phyloP scores from a whole-genome alignment of 1,140 invertebrate species.

The Oryctes rhinoceros region DNA sequence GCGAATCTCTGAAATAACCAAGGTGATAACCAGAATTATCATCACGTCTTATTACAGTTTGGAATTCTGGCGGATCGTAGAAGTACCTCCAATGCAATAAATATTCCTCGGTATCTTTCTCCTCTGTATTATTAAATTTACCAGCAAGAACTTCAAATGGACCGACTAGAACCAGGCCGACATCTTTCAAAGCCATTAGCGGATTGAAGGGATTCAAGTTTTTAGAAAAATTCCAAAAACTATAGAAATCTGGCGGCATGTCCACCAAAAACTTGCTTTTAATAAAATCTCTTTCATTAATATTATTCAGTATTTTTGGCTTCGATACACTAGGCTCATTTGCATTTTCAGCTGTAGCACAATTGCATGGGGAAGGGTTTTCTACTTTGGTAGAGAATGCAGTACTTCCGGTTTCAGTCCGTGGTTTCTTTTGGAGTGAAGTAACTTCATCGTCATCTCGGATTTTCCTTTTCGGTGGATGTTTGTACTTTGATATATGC shows the following conservation, averaged over 20 bases:
- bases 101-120: conserved; percentile 69
- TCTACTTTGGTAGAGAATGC: neutral
- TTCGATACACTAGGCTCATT: neutral
- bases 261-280: conserved; percentile 81
- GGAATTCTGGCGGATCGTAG: conserved; percentile 94
- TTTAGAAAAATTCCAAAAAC: conserved; percentile 83
- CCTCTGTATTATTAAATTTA: conserved; percentile 65
- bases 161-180: conserved; percentile 81
- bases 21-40: conserved; percentile 79
- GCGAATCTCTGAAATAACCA: conserved; percentile 89
- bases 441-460: neutral
- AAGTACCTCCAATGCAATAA: conserved; percentile 89
- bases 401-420: neutral
- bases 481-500: conserved; percentile 81
- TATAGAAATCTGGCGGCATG: conserved; percentile 91
- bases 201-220: conserved; percentile 69
- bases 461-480: conserved; percentile 66
- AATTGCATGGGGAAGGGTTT: neutral
- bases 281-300: conserved; percentile 66
- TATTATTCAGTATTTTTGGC: neutral
- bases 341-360: neutral
- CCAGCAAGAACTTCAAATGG: conserved; percentile 85
- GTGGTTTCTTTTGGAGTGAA: neutral
- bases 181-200: conserved; percentile 66
- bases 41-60: conserved; percentile 77